Percentiles rank a stretch among this genome's conserved stretches.
Evolutionary conservation across 2,888 invertebrate species (phyloP).

Genomic region (Melangyna quadrimaculata): DNA sequence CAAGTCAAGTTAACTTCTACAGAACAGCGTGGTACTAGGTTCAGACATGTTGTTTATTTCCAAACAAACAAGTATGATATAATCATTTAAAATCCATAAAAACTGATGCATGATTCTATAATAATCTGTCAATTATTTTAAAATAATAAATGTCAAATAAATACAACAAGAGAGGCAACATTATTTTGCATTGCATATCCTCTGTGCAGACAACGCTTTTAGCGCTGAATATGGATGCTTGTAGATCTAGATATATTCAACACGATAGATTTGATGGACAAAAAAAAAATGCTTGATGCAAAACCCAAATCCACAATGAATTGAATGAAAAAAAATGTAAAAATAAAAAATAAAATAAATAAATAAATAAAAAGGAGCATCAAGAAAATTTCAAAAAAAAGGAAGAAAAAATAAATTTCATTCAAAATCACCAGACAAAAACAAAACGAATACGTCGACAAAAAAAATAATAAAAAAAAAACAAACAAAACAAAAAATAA

Average conservation of each 20-base stretch:
- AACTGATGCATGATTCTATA: too few relatives aligned
- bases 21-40: too few relatives aligned
- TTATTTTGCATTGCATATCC: slow-evolving; percentile 67
- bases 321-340: slow-evolving; percentile 29
- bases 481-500: slow-evolving; percentile 26
- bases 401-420: slow-evolving; percentile 43
- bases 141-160: slow-evolving; percentile 35
- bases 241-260: slow-evolving; percentile 29
- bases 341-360: slow-evolving; percentile 12
- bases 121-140: background rate
- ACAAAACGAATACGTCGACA: slow-evolving; percentile 35
- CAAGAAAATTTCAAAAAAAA: background rate
- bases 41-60: too few relatives aligned
- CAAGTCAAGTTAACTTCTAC: too few relatives aligned
- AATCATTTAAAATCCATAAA: too few relatives aligned
- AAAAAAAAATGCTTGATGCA: background rate
- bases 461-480: slow-evolving; percentile 21
- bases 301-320: slow-evolving; percentile 36
- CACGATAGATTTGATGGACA: slow-evolving; percentile 3
- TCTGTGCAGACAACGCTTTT: slow-evolving; percentile 47
- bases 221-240: slow-evolving; percentile 27
- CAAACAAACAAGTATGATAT: too few relatives aligned
- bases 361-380: slow-evolving; percentile 22
- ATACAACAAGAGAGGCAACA: slow-evolving; percentile 22
- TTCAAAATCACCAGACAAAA: slow-evolving; percentile 68